Conservation (phyloP, 2,797 vertebrate genomes). For the Strix occidentalis region DNA sequence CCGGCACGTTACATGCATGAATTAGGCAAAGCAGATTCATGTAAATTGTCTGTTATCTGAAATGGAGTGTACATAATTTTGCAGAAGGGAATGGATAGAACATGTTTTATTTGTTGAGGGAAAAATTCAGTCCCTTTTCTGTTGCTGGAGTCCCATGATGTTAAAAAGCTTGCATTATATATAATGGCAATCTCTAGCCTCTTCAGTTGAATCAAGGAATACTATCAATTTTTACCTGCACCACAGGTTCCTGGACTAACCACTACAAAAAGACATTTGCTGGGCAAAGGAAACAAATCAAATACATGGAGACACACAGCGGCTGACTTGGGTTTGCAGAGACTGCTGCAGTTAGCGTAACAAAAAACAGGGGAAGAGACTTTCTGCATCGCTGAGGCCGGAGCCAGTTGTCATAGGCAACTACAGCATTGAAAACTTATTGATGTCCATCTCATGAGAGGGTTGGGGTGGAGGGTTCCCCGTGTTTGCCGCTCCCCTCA, state of each 20-base stretch:
- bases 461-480: background rate
- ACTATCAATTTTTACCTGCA: background rate
- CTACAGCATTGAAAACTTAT: background rate
- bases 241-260: background rate
- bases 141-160: background rate
- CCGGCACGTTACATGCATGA: background rate
- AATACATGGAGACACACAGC: background rate
- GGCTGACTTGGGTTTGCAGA: background rate
- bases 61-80: background rate
- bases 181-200: conserved; percentile 7
- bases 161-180: background rate
- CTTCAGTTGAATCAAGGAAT: conserved; percentile 9
- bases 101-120: background rate
- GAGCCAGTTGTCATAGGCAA: background rate
- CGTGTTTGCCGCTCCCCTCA: background rate
- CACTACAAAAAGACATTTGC: background rate
- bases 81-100: background rate
- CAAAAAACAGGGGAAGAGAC: background rate
- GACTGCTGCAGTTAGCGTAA: background rate
- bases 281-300: background rate
- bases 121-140: background rate
- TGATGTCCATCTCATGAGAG: background rate
- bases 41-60: background rate
- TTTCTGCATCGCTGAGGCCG: background rate
- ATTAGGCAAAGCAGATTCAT: background rate